phyloP scores from a whole-genome alignment of 1,140 invertebrate species.

The Agraylea sexmaculata region DNA sequence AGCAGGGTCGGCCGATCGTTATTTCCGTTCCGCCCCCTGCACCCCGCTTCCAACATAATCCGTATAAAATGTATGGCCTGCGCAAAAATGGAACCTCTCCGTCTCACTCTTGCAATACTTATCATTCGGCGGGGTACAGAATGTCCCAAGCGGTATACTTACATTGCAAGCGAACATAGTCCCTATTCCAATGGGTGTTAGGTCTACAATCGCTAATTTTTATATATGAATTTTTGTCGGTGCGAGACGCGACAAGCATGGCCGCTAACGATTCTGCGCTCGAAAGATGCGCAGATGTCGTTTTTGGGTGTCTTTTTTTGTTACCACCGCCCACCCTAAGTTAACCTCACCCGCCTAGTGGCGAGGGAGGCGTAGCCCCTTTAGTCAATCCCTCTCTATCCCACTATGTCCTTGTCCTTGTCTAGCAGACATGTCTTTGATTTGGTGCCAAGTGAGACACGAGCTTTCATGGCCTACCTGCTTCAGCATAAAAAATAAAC shows the following conservation, averaged over 20 bases:
- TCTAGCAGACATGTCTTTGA: too few species aligned
- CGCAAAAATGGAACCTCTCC: conserved; percentile 19
- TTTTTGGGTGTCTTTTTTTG: conserved; percentile 22
- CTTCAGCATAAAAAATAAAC: too few species aligned
- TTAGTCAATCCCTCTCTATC: too few species aligned
- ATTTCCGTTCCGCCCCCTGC: conserved; percentile 13
- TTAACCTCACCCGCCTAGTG: conserved; percentile 1
- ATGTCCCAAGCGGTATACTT: conserved; percentile 2
- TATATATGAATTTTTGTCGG: neutral
- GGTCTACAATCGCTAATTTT: neutral
- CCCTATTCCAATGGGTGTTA: neutral
- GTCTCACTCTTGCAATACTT: conserved; percentile 16
- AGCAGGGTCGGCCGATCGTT: too few species aligned
- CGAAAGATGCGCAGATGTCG: conserved; percentile 23
- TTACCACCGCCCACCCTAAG: conserved; percentile 4
- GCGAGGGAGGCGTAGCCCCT: neutral
- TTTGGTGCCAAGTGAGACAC: too few species aligned
- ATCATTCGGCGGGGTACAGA: neutral
- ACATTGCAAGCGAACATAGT: conserved; percentile 1
- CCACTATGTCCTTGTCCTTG: too few species aligned
- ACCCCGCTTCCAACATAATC: conserved; percentile 12
- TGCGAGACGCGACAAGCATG: neutral
- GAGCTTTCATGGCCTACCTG: too few species aligned
- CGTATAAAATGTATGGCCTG: conserved; percentile 19
- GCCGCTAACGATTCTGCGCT: conserved; percentile 22